Evolutionary conservation across 2,113 vertebrate genomes (phyloP).

Genomic region (Gila orcuttii): DNA sequence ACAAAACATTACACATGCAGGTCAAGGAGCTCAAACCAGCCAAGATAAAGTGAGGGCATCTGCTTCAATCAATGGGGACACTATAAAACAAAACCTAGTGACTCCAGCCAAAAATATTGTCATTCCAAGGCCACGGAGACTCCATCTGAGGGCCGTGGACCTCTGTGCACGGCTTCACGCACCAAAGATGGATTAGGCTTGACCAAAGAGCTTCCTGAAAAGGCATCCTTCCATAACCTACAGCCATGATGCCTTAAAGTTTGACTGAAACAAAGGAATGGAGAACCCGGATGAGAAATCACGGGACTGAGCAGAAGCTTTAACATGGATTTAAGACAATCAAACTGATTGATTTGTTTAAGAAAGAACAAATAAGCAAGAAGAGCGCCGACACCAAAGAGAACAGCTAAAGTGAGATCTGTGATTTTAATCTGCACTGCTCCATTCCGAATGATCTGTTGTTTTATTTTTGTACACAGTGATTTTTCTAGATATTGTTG

Average conservation of each 20-base stretch:
- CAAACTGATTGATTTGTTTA: conserved; percentile 20
- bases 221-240: conserved; percentile 25
- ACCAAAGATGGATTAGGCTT: conserved; percentile 46
- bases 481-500: conserved; percentile 25
- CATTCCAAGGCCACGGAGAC: conserved; percentile 56
- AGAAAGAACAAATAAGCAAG: conserved; percentile 9
- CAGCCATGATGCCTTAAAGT: conserved; percentile 31
- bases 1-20: conserved; percentile 99
- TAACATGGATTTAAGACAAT: conserved; percentile 26
- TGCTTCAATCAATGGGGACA: conserved; percentile 55
- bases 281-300: conserved; percentile 28
- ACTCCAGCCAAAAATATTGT: conserved; percentile 55
- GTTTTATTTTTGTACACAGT: conserved; percentile 42
- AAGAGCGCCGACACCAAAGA: conserved; percentile 30
- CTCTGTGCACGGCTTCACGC: conserved; percentile 18
- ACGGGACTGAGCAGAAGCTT: conserved; percentile 21
- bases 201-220: conserved; percentile 31
- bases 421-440: conserved; percentile 44
- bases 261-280: conserved; percentile 20
- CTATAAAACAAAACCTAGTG: conserved; percentile 61
- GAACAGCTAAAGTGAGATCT: conserved; percentile 33
- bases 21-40: conserved; percentile 96
- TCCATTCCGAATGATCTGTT: conserved; percentile 16
- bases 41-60: conserved; percentile 89
- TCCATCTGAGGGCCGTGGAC: conserved; percentile 5